Evolutionary conservation across 2,888 invertebrate genomes (phyloP), one percentile per base, ranked within the genome.

Genomic region (Eugnorisma glareosa): DNA sequence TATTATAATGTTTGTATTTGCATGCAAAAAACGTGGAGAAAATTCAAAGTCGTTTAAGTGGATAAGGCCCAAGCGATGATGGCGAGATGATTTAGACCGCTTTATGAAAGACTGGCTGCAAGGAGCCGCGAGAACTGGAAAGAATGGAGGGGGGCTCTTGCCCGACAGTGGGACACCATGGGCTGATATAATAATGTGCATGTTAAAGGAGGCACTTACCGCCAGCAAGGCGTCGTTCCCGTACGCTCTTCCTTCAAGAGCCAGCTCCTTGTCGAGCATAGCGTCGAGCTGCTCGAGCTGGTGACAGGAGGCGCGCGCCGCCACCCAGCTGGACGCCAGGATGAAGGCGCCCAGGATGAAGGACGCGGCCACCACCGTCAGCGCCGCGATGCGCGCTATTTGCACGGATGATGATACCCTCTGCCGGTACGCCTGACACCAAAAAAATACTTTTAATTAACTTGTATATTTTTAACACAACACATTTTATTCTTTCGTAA

Each of bases 331-430:
- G 37, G 98, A 98, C 72, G 98, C 98, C 91, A 99, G 96, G 91
- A 99, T 98, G 94, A 98, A 98, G 81, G 98, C 97, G 84, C 99
- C 99, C 90, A 99, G 95, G 86, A 99, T 98, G 89, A 98, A 97
- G 54, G 98, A 98, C 78, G 98, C 98, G 0, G 98, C 97, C 87
- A 99, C 98, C 88, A 99, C 97, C 82, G 99, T 99, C 86, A 98
- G 97, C 67, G 98, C 99, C 31, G 98, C 98, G 91, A 99, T 98
- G 94, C 98, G 98, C 45, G 99, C 98, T 83, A 99, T 98, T 96
- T 99, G 98, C 82, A 99, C 98, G 71, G 98, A 97, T 67, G 98
- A 97, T 79, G 98, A 98, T 88, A 97, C 97, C 90, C 97, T 97
- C 78, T 96, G 95, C 92, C 98, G 97, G 96, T 99, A 99, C 71